phyloP scores from a whole-genome alignment of 2,797 vertebrate genomes.

The Sebastolobus alascanus region DNA sequence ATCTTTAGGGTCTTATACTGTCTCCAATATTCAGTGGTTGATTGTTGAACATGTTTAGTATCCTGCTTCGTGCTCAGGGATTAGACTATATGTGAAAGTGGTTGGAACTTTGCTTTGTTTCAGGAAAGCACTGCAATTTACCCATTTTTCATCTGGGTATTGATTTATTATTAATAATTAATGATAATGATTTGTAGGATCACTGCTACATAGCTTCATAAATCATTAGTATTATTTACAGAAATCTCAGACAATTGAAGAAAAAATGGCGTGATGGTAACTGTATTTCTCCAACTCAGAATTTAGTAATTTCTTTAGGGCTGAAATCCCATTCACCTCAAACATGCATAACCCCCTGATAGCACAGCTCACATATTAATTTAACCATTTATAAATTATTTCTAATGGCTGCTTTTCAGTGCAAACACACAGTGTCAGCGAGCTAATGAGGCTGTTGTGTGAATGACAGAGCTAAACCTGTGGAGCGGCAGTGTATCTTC shows the following conservation, averaged over 20 bases:
- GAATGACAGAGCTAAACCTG: conserved; percentile 44
- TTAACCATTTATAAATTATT: conserved; percentile 20
- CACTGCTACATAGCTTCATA: not conserved
- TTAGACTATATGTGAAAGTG: not conserved
- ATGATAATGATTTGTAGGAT: conserved; percentile 3
- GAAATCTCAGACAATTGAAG: not conserved
- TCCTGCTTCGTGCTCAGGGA: not conserved
- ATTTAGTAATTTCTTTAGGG: not conserved
- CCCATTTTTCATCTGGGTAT: not conserved
- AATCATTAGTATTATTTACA: conserved; percentile 7
- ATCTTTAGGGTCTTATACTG: not conserved
- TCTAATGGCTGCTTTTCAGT: conserved; percentile 38
- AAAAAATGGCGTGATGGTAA: not conserved
- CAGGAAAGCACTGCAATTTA: not conserved
- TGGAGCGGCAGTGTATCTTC: conserved; percentile 29
- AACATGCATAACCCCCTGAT: conserved; percentile 20
- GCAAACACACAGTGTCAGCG: not conserved
- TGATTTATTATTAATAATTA: not conserved
- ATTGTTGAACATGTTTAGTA: not conserved
- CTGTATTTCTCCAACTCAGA: not conserved
- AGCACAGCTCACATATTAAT: conserved; percentile 15
- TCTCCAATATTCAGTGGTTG: not conserved
- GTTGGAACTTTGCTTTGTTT: not conserved
- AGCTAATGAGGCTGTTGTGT: conserved; percentile 48
- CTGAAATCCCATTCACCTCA: not conserved